Conservation (phyloP, 2,888 invertebrate genomes). For the Pharmacophagus antenor region DNA sequence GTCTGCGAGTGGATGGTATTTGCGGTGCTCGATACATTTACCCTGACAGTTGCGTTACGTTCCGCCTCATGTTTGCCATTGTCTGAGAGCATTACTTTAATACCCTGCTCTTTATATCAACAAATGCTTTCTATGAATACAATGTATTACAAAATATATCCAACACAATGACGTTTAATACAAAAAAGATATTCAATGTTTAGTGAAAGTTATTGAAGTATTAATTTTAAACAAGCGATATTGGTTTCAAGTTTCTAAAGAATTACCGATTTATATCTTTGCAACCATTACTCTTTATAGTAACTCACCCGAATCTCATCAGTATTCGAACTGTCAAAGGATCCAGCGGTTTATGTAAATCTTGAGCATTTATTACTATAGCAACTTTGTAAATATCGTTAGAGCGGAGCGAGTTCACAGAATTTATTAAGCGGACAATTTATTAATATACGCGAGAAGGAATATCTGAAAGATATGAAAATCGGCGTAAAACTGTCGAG, state of each 20-base stretch:
- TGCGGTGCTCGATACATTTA: slow-evolving; percentile 68
- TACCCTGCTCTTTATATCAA: slow-evolving; percentile 57
- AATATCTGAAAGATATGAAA: slow-evolving; percentile 40
- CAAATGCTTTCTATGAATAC: slow-evolving; percentile 59
- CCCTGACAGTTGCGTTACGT: slow-evolving; percentile 54
- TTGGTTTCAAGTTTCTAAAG: slow-evolving; percentile 45
- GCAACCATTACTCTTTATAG: slow-evolving; percentile 44
- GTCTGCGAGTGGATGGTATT: slow-evolving; percentile 57
- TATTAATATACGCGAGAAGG: slow-evolving; percentile 53
- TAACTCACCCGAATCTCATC: slow-evolving; percentile 55
- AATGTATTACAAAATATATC: slow-evolving; percentile 37
- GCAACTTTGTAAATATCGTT: slow-evolving; percentile 53
- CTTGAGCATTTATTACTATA: slow-evolving; percentile 56
- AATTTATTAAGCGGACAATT: slow-evolving; percentile 55
- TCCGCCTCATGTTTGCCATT: slow-evolving; percentile 64
- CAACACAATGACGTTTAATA: slow-evolving; percentile 1
- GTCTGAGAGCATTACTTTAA: slow-evolving; percentile 67
- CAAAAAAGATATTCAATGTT: slow-evolving; percentile 8
- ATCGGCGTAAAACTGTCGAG: slow-evolving; percentile 20
- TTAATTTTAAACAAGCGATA: slow-evolving; percentile 19
- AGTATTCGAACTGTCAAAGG: slow-evolving; percentile 61
- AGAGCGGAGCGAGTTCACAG: slow-evolving; percentile 38
- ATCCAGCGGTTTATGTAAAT: slow-evolving; percentile 63
- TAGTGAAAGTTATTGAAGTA: not conserved
- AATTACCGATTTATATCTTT: slow-evolving; percentile 54